Percentiles rank a stretch among this genome's conserved stretches.
Conservation (phyloP, 2,113 vertebrate species). For the Sebastes schlegelii region DNA sequence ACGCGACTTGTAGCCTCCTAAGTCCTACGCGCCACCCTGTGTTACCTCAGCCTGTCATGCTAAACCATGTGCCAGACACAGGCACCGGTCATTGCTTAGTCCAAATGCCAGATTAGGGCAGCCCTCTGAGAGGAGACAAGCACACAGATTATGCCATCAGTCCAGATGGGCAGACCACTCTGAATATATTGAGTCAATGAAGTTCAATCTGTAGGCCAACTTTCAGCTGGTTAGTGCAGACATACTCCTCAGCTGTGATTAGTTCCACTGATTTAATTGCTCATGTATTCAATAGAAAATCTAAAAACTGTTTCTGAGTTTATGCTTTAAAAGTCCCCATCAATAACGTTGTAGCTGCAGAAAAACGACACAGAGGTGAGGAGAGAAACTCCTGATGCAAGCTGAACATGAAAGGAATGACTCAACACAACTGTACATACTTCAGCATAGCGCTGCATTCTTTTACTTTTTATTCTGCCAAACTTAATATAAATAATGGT, state of each 20-base stretch:
- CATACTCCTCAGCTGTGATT: slow-evolving; percentile 26
- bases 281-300: slow-evolving; percentile 18
- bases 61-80: slow-evolving; percentile 51
- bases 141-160: slow-evolving; percentile 68
- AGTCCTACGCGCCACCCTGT: slow-evolving; percentile 31
- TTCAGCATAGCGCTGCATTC: slow-evolving; percentile 29
- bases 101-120: slow-evolving; percentile 65
- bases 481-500: slow-evolving; percentile 55
- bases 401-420: slow-evolving; percentile 56
- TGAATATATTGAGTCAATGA: slow-evolving; percentile 51
- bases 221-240: slow-evolving; percentile 19
- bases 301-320: neutral
- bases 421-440: slow-evolving; percentile 44
- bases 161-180: slow-evolving; percentile 67
- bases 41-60: slow-evolving; percentile 27
- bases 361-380: slow-evolving; percentile 16
- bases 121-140: slow-evolving; percentile 42
- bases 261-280: neutral
- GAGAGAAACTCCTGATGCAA: slow-evolving; percentile 47
- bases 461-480: slow-evolving; percentile 43
- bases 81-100: slow-evolving; percentile 44
- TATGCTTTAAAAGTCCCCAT: slow-evolving; percentile 15
- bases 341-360: slow-evolving; percentile 32
- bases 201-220: slow-evolving; percentile 35
- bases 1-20: slow-evolving; percentile 24